Base-by-base conservation (phyloP, 92 coral and sea anemone species). In the Blastomussa wellsi region DNA sequence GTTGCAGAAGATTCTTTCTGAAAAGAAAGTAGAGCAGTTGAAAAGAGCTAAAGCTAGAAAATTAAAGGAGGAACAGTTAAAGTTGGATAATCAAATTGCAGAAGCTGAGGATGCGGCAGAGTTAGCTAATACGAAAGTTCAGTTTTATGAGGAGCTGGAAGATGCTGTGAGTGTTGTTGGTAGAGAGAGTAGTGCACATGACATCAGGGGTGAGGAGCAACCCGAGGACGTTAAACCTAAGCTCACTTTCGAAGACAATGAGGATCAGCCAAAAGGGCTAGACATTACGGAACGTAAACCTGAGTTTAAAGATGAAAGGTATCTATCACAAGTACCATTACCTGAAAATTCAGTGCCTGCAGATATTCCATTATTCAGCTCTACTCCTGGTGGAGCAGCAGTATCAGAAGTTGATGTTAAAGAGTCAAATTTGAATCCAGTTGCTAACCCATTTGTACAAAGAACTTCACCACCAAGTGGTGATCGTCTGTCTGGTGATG, bases 81-180 rank as follows among this genome's bases (percentile, higher is more conserved):
- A 36, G 53, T 47, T 86, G n/a, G 92, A 90, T 26, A 89, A 90
- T 62, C 76, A 89, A 86, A 89, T 89, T 72, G 87, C 90, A 28
- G 92, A 86, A 68, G 92, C 90, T 7, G 87, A 86, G 48, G 92
- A 90, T 35, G 73, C 55, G 49, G 88, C 69, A 51, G 92, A 89
- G 78, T 67, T 89, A 60, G n/a, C n/a, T n/a, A n/a, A n/a, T n/a
- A n/a, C n/a, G n/a, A n/a, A n/a, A n/a, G n/a, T n/a, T n/a, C n/a
- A n/a, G n/a, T n/a, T n/a, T n/a, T n/a, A n/a, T n/a, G n/a, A n/a
- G n/a, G n/a, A n/a, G 92, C 89, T 37, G 69, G 67, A 38, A 74
- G 31, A n/a, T n/a, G 69, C 69, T 11, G 33, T n/a, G n/a, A 62
- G 12, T 62, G 4, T 20, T 24, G 17, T 24, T n/a, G n/a, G 33